phyloP scores from a whole-genome alignment of 2,888 invertebrate species.

The Vanessa cardui region DNA sequence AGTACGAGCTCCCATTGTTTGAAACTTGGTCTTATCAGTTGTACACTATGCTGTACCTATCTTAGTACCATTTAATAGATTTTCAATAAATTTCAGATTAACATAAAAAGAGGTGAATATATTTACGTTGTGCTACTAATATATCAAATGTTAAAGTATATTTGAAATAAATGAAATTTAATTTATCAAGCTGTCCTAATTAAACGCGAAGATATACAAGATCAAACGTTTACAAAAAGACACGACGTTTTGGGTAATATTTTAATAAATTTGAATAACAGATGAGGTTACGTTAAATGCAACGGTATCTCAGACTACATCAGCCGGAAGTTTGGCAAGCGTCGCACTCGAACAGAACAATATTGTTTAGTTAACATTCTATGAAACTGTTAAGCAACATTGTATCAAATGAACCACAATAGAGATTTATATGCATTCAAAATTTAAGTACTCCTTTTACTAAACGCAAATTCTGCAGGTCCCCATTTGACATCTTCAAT shows the following conservation, averaged over 20 bases:
- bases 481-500: no score
- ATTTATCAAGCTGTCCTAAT: not conserved
- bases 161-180: not conserved
- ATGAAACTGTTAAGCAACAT: slow-evolving; percentile 41
- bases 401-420: slow-evolving; percentile 38
- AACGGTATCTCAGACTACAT: slow-evolving; percentile 12
- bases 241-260: not conserved
- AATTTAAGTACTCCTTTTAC: slow-evolving; percentile 5
- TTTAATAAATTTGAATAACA: not conserved
- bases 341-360: slow-evolving; percentile 23
- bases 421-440: slow-evolving; percentile 9
- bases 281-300: not conserved
- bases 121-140: no score
- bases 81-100: no score
- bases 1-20: not conserved
- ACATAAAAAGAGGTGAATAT: no score
- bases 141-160: not conserved
- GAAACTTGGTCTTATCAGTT: not conserved
- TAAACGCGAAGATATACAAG: slow-evolving; percentile 1
- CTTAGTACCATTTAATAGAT: no score
- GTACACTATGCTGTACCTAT: not conserved
- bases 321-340: slow-evolving; percentile 33
- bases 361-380: slow-evolving; percentile 38
- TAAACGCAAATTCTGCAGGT: not conserved
- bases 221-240: not conserved